These are phyloP conservation scores for Ichneumoninae sp. DNA, from an alignment of 2,888 invertebrate genomes.

Conservation along the genomic window DNA sequence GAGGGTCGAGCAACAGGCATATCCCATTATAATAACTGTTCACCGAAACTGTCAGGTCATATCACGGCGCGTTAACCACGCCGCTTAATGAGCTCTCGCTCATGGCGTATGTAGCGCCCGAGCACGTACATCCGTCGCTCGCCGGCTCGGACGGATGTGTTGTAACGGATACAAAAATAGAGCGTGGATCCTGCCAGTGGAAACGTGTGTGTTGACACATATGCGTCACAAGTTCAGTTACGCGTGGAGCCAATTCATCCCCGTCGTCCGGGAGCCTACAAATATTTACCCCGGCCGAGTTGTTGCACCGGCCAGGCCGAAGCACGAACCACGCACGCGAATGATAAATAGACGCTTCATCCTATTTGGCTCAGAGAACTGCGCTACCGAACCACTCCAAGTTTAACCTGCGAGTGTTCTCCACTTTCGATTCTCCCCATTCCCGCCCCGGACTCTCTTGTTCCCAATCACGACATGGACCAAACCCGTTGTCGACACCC, in stretches of 20 bases:
- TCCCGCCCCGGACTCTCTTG: neutral
- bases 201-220: neutral
- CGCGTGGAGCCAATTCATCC: constrained; percentile 1
- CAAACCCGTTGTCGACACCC: neutral
- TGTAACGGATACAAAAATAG: constrained; percentile 15
- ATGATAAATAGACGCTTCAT: constrained; percentile 40
- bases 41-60: constrained; percentile 50
- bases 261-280: neutral
- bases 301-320: neutral
- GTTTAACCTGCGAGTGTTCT: constrained; percentile 42
- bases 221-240: neutral
- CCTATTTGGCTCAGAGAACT: constrained; percentile 8
- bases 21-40: constrained; percentile 28
- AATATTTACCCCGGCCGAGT: constrained; percentile 38
- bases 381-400: constrained; percentile 6
- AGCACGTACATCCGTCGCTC: constrained; percentile 1
- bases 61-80: constrained; percentile 40
- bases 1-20: neutral
- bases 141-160: neutral
- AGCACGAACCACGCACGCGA: neutral
- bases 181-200: neutral
- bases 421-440: neutral
- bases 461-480: constrained; percentile 5
- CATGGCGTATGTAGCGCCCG: neutral
- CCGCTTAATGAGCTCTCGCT: constrained; percentile 27